phyloP scores from a whole-genome alignment of 2,888 invertebrate species.

The Pyrgus malvae region DNA sequence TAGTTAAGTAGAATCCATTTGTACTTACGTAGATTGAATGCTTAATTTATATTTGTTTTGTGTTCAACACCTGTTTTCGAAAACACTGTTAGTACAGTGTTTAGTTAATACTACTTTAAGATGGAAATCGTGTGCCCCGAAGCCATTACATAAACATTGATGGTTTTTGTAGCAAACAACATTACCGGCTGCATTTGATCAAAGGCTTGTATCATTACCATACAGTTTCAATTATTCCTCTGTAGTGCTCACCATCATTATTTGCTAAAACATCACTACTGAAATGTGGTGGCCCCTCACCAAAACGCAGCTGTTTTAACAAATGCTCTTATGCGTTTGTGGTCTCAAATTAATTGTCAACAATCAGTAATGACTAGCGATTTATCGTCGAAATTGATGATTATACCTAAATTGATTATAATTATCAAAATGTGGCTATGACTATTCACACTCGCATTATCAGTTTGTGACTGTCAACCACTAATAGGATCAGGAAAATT shows the following conservation, averaged over 20 bases:
- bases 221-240: conserved; percentile 4
- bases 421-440: conserved; percentile 20
- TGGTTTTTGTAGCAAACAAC: background rate
- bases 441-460: conserved; percentile 5
- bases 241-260: background rate
- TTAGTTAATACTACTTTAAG: no score
- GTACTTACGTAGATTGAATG: no score
- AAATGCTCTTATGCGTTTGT: conserved; percentile 16
- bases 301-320: conserved; percentile 10
- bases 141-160: background rate
- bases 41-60: no score
- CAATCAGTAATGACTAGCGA: background rate
- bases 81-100: no score
- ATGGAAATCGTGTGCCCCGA: no score
- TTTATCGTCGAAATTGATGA: conserved; percentile 14
- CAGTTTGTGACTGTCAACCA: background rate
- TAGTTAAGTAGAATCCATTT: no score
- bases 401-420: conserved; percentile 18
- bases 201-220: conserved; percentile 3
- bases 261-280: conserved; percentile 7
- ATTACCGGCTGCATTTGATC: background rate
- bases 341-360: conserved; percentile 19
- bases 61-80: no score
- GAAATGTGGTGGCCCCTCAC: conserved; percentile 10
- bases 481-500: conserved; percentile 4